A percentile compares a stretch with the other conserved stretches of the same genome.
phyloP scores from a whole-genome alignment of 1,140 invertebrate genomes.

The Camponotus pennsylvanicus region DNA sequence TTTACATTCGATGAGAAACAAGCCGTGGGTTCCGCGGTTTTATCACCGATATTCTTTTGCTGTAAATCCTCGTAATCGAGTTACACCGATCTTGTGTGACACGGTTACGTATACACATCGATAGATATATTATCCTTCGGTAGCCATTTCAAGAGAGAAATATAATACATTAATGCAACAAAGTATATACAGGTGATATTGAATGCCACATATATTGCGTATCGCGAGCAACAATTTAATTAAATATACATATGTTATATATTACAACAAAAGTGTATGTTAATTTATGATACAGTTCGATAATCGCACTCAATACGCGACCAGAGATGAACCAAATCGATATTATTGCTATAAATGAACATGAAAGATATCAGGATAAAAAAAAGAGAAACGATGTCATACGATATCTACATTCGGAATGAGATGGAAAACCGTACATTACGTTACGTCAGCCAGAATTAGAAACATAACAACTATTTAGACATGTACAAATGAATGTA shows the following conservation, averaged over 20 bases:
- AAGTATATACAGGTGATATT: not conserved
- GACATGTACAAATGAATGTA: conserved; percentile 41
- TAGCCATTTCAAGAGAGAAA: conserved; percentile 7
- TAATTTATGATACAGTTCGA: not conserved
- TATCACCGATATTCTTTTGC: not conserved
- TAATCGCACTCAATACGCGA: not conserved
- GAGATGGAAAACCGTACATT: conserved; percentile 19
- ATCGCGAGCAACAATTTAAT: not conserved
- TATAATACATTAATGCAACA: not conserved
- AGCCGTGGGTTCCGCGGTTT: conserved; percentile 42
- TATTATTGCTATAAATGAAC: conserved; percentile 14
- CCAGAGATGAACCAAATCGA: conserved; percentile 37
- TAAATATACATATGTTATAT: not conserved
- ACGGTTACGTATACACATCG: conserved; percentile 11
- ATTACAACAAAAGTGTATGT: not conserved
- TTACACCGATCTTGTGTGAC: conserved; percentile 41
- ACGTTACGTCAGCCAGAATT: conserved; percentile 27
- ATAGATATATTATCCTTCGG: conserved; percentile 15
- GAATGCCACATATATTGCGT: too few relatives aligned
- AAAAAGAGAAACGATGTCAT: conserved; percentile 24
- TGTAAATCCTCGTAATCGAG: conserved; percentile 44
- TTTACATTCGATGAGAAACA: conserved; percentile 2
- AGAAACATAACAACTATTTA: conserved; percentile 34
- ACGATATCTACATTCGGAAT: conserved; percentile 24
- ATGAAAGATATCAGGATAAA: not conserved